Evolutionary conservation across 2,888 invertebrate genomes (phyloP).

Genomic region (Limnephilus auricula): DNA sequence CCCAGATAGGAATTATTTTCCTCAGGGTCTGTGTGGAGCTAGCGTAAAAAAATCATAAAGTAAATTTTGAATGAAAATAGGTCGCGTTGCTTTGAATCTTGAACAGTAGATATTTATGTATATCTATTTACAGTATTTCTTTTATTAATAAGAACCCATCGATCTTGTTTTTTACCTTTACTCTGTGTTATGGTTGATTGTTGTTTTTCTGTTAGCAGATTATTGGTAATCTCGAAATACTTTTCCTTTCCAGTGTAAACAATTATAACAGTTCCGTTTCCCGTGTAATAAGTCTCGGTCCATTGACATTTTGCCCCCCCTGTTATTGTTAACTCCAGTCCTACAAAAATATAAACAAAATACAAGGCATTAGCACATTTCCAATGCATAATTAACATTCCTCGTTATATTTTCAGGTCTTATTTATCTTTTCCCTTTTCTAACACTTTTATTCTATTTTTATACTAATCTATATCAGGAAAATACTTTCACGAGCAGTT

Average conservation of each 20-base stretch:
- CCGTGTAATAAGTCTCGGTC: conserved; percentile 14
- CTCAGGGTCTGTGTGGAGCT: no score
- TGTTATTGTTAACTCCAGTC: not conserved
- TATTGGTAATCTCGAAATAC: conserved; percentile 11
- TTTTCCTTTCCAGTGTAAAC: not conserved
- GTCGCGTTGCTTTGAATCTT: no score
- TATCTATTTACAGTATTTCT: not conserved
- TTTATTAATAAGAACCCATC: not conserved
- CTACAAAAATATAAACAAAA: not conserved
- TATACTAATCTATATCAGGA: no score
- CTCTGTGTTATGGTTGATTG: not conserved
- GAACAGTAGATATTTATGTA: not conserved
- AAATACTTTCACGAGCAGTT: no score
- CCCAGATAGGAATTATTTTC: no score
- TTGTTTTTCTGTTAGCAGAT: not conserved
- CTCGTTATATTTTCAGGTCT: no score
- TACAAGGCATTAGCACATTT: no score
- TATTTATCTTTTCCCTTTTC: no score
- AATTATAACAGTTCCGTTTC: not conserved
- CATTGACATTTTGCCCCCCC: conserved; percentile 17
- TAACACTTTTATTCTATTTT: no score
- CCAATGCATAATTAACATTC: no score
- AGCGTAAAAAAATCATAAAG: no score
- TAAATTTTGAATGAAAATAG: no score
- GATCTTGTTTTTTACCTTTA: not conserved